These are phyloP conservation scores for Saccostrea glomerata DNA, from an alignment of 1,140 invertebrate species.

Conservation along the genomic window DNA sequence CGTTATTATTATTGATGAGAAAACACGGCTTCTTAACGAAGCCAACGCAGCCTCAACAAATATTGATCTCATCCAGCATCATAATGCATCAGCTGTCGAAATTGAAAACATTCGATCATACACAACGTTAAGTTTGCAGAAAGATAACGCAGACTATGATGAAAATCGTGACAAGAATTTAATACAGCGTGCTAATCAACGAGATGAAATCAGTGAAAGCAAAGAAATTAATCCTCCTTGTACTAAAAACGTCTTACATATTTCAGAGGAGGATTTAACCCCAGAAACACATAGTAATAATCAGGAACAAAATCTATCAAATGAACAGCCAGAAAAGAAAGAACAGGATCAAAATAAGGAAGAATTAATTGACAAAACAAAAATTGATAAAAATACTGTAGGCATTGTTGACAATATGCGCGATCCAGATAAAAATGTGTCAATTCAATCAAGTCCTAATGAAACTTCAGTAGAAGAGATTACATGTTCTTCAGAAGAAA, in stretches of 20 bases:
- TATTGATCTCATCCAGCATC: not conserved
- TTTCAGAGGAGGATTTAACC: not conserved
- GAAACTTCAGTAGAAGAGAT: not conserved
- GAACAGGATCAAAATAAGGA: not conserved
- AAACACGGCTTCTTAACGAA: slow-evolving; percentile 24
- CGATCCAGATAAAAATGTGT: not conserved
- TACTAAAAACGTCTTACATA: not conserved
- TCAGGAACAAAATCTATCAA: not conserved
- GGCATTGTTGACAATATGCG: not conserved
- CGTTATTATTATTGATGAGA: slow-evolving; percentile 29
- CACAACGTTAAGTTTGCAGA: not conserved
- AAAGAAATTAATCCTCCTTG: not conserved
- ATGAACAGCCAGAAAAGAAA: not conserved
- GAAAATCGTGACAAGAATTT: slow-evolving; percentile 26
- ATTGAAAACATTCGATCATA: slow-evolving; percentile 20
- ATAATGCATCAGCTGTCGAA: slow-evolving; percentile 30
- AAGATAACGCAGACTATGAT: not conserved
- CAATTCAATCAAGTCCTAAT: not conserved
- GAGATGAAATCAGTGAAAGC: slow-evolving; percentile 9
- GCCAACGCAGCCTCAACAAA: slow-evolving; percentile 13
- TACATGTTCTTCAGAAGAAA: not conserved
- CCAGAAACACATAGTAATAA: not conserved
- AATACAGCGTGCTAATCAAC: slow-evolving; percentile 10
- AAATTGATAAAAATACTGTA: not conserved
- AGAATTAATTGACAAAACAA: not conserved